Base-by-base conservation (phyloP, 2,113 vertebrate species). In the Phasianus colchicus region DNA sequence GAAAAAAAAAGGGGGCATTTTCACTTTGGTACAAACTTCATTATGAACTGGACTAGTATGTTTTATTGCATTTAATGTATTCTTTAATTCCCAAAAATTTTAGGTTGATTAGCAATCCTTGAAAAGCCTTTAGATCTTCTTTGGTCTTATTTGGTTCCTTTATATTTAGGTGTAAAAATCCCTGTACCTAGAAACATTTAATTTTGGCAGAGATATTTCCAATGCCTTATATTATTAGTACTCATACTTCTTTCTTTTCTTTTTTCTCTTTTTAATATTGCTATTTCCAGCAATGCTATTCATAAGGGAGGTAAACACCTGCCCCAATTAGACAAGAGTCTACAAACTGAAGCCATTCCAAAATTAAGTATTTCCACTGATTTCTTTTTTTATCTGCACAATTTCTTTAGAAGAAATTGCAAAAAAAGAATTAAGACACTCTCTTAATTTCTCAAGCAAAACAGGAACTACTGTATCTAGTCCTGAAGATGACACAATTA, bases 401-500 rank as follows among this genome's bases (percentile, higher is more conserved):
- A 21, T 13, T 92, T 86, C 52, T 55, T 29, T 18, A 55, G 38
- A 93, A 95, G 30, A 92, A 90, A 67, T 4, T 50, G 17, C 36
- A 54, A 72, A 40, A 40, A 78, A 18, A 89, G 0, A 91, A 93
- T 58, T 79, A 76, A 67, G 34, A 65, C 7, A 52, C 13, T 3
- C 3, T 32, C 63, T 63, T 17, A 25, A 15, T 4, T 73, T 73
- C 71, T 70, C 24, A 16, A 89, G 40, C 10, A 85, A 92, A 75
- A 72, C 2, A 84, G 22, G 9, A 72, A 82, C n/a, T 27, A 58
- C n/a, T 25, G 21, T 12, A 67, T 14, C 27, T 48, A 52, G 9
- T 0, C 29, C 13, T 60, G 54, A 67, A 14, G 29, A 85, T 67
- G 17, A 64, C 0, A 19, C 7, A 7, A 52, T 29, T 19, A 24